Base-by-base conservation (phyloP, 2,888 invertebrate species). In the Beris morrisii region DNA sequence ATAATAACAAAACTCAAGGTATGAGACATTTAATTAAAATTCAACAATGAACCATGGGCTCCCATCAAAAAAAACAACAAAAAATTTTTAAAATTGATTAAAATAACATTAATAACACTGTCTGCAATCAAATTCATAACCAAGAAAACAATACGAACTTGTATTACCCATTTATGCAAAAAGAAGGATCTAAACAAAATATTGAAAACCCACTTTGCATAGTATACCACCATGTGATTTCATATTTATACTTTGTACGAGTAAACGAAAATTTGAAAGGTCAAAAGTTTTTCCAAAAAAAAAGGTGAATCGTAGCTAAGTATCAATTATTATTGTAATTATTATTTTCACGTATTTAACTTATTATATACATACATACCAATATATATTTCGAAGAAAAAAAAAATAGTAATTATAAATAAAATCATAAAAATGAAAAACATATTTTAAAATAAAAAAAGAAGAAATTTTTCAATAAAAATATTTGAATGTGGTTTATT, bases 341-440 rank as follows among this genome's bases (percentile, higher is more conserved):
- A 65, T 68, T 65, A 65, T 68, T 65, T 65, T 65, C 65, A 65
- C 68, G 65, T 68, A 68, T 68, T 50, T 59, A 65, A 65, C 65
- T 67, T 65, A 65, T 46, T 65, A 65, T 65, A 68, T 65, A 65
- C 46, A 65, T 38, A 59, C 31, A 59, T 48, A 61, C 61, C 61
- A 61, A 48, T 56, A 56, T 65, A 65, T 64, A 64, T 64, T 64
- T 64, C 64, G 64, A 64, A 64, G 53, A 63, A 64, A 45, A 48
- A 12, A 13, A 43, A 45, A 64, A 54, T 30, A 53, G 54, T 52
- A 64, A 55, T 55, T 53, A 52, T 59, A 59, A 48, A 50, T 61
- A 61, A 56, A 64, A 64, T 38, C 22, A 64, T 53, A 54, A 64
- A 64, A 64, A 32, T 31, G 30, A 53, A 22, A 22, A 22, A 54